Evolutionary conservation across 2,888 invertebrate species (phyloP).

Genomic region (Phyto melanocephala): DNA sequence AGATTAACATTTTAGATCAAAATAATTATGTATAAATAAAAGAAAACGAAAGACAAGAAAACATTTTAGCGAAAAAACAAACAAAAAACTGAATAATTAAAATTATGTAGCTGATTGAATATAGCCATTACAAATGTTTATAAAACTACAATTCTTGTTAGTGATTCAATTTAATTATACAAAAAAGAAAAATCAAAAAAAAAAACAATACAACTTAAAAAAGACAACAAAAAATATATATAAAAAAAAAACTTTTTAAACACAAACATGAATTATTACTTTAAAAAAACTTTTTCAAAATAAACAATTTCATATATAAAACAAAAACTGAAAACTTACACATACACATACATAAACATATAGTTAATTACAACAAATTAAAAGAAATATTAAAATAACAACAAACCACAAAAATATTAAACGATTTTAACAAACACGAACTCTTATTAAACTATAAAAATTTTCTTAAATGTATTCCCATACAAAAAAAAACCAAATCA

Average conservation of each 20-base stretch:
- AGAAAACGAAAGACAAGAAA: conserved; percentile 21
- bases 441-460: conserved; percentile 54
- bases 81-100: conserved; percentile 51
- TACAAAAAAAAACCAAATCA: conserved; percentile 36
- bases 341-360: conserved; percentile 71
- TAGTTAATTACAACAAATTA: conserved; percentile 71
- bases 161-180: conserved; percentile 58
- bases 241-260: conserved; percentile 32
- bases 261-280: conserved; percentile 50
- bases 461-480: conserved; percentile 37
- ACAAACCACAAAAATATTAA: conserved; percentile 23
- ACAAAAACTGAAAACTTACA: too few relatives aligned
- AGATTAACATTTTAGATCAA: conserved; percentile 67
- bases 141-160: conserved; percentile 61
- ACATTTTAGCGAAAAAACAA: conserved; percentile 30
- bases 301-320: conserved; percentile 19
- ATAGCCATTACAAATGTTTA: conserved; percentile 54
- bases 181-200: conserved; percentile 15
- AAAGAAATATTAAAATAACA: conserved; percentile 39
- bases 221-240: background rate
- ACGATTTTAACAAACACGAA: conserved; percentile 54
- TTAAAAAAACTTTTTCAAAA: conserved; percentile 66
- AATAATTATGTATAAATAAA: conserved; percentile 52
- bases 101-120: conserved; percentile 66
- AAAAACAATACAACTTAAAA: background rate